phyloP scores from a whole-genome alignment of 1,140 invertebrate species.

The Ladona fulva region DNA sequence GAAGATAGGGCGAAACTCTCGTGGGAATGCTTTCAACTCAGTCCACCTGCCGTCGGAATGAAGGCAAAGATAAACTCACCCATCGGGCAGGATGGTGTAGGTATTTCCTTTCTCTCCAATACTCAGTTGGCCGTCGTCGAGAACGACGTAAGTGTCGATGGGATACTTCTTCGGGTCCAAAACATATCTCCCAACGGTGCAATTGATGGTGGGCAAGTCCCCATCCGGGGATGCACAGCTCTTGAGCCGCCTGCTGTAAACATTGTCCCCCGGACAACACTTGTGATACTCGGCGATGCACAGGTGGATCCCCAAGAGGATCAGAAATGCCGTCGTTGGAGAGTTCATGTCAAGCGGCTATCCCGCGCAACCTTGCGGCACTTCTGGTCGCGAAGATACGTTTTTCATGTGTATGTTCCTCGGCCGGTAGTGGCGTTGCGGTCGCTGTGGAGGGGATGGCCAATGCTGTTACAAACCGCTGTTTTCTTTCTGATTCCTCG shows the following conservation, averaged over 20 bases:
- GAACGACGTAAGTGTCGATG: not conserved
- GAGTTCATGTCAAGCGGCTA: too few species aligned
- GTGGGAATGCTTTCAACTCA: too few species aligned
- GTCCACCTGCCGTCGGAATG: too few species aligned
- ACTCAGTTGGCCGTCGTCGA: not conserved
- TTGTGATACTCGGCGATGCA: not conserved
- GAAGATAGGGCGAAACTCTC: too few species aligned
- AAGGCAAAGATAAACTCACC: not conserved
- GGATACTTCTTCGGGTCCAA: not conserved
- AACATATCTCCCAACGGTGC: not conserved
- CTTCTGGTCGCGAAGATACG: too few species aligned
- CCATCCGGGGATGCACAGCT: not conserved
- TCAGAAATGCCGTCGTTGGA: too few species aligned
- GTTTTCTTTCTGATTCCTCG: too few species aligned
- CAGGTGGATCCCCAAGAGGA: not conserved
- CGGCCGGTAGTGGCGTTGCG: too few species aligned
- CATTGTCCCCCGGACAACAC: constrained; percentile 6
- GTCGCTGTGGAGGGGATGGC: too few species aligned
- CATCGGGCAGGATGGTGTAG: not conserved
- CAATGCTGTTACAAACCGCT: too few species aligned
- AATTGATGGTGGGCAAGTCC: not conserved
- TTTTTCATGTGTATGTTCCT: too few species aligned
- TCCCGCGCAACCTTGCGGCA: too few species aligned
- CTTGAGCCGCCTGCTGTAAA: not conserved
- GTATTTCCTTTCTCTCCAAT: not conserved